These are phyloP conservation scores for Arbacia lixula DNA, from an alignment of 53 echinoderm and acorn worm species.

Conservation along the genomic window DNA sequence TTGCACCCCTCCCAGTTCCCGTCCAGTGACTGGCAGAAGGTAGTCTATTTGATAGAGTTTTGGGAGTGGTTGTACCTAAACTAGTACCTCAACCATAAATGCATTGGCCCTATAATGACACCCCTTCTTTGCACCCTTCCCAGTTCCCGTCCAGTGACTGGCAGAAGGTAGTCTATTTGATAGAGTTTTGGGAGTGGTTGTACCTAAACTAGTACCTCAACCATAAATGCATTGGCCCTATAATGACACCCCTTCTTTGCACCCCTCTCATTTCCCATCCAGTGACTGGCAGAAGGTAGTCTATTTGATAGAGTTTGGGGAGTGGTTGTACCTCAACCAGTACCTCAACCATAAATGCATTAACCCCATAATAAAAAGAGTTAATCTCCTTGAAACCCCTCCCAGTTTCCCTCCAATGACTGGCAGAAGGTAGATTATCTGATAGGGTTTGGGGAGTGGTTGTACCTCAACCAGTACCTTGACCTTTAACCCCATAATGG, in stretches of 20 bases:
- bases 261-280: conserved; percentile 62
- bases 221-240: too few relatives aligned
- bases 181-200: conserved; percentile 88
- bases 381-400: too few relatives aligned
- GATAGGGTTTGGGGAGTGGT: conserved; percentile 85
- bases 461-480: conserved; percentile 91
- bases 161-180: conserved; percentile 90
- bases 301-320: conserved; percentile 89
- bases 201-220: conserved; percentile 92
- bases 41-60: too few relatives aligned
- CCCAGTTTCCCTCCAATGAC: conserved; percentile 68
- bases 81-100: too few relatives aligned
- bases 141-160: conserved; percentile 74
- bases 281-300: conserved; percentile 98
- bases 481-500: too few relatives aligned
- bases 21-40: conserved; percentile 93
- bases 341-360: conserved; percentile 77
- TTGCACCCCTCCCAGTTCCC: too few relatives aligned
- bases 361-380: too few relatives aligned
- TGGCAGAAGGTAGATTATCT: conserved; percentile 95
- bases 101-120: too few relatives aligned
- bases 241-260: too few relatives aligned
- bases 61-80: too few relatives aligned
- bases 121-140: too few relatives aligned
- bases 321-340: conserved; percentile 96